Evolutionary conservation across 2,888 invertebrate genomes (phyloP).

Genomic region (Tipula lateralis): DNA sequence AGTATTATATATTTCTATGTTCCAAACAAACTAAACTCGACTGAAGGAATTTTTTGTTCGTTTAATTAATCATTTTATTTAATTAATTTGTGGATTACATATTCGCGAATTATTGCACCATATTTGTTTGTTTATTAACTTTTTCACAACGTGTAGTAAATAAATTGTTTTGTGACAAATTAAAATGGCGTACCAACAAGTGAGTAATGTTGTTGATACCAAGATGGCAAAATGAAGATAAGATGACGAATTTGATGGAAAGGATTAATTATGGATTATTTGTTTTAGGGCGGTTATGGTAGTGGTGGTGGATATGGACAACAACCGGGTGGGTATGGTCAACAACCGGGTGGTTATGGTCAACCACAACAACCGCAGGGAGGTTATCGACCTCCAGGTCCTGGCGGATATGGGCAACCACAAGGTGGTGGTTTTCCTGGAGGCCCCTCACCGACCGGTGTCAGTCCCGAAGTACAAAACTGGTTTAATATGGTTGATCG

Average conservation of each 20-base stretch:
- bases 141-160: neutral
- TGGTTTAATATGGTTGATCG: slow-evolving; percentile 82
- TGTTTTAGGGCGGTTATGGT: neutral
- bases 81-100: neutral
- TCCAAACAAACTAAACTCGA: neutral
- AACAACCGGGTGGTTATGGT: neutral
- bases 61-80: neutral
- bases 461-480: slow-evolving; percentile 70
- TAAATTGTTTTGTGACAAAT: neutral
- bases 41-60: neutral
- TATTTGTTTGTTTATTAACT: neutral
- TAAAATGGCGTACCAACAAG: slow-evolving; percentile 6
- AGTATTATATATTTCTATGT: too few relatives aligned
- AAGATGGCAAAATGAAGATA: neutral
- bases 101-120: neutral
- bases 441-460: slow-evolving; percentile 50
- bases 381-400: neutral
- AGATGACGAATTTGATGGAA: neutral
- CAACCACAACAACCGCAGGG: slow-evolving; percentile 25
- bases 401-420: slow-evolving; percentile 32
- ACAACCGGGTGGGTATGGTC: neutral
- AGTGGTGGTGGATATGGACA: neutral
- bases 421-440: slow-evolving; percentile 37
- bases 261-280: neutral
- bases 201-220: neutral